Evolutionary conservation across 1,140 invertebrate genomes (phyloP).

Genomic region (Neodiprion pinetum): DNA sequence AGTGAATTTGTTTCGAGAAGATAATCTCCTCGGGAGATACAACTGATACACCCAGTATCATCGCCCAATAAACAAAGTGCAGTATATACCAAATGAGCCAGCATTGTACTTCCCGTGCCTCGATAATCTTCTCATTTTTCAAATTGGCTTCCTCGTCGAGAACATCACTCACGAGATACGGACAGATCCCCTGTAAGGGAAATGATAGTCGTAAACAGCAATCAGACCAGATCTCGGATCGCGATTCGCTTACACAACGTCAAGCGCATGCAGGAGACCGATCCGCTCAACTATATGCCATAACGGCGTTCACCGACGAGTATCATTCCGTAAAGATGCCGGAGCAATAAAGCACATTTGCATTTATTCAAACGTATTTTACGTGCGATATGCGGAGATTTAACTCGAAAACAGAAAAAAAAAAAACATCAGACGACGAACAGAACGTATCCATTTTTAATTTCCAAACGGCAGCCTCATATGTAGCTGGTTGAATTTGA

Average conservation of each 20-base stretch:
- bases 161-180: conserved; percentile 9
- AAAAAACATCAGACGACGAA: no score
- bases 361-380: not conserved
- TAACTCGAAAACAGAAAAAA: no score
- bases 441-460: no score
- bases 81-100: not conserved
- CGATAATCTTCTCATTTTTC: conserved; percentile 2
- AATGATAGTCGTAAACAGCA: conserved; percentile 44
- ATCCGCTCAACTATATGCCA: conserved; percentile 14
- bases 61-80: not conserved
- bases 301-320: not conserved
- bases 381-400: not conserved
- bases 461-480: no score
- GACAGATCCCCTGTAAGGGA: conserved; percentile 22
- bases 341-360: not conserved
- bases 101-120: not conserved
- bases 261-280: conserved; percentile 28
- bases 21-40: no score
- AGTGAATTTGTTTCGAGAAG: no score
- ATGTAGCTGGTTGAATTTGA: no score
- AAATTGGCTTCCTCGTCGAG: conserved; percentile 25
- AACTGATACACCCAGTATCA: not conserved
- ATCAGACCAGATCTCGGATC: conserved; percentile 31
- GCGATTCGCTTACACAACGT: conserved; percentile 33
- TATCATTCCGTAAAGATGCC: conserved; percentile 4